phyloP scores from a whole-genome alignment of 2,888 invertebrate genomes.

The Scaptomyza polygonia region DNA sequence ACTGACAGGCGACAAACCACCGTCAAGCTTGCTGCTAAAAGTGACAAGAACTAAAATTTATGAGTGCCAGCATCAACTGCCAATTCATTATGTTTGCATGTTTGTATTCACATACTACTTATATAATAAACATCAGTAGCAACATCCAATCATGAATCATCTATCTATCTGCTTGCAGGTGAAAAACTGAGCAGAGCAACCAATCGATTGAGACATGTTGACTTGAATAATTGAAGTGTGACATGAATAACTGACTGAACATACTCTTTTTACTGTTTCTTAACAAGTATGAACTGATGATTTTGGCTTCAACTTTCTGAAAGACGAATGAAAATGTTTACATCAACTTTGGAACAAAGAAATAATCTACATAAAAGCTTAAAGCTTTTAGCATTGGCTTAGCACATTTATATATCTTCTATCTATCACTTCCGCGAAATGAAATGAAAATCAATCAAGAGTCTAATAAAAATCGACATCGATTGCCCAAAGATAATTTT shows the following conservation, averaged over 20 bases:
- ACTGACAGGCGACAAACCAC: slow-evolving; percentile 52
- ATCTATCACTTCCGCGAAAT: too few species aligned
- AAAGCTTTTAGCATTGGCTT: too few species aligned
- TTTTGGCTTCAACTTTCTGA: too few species aligned
- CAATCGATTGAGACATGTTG: slow-evolving; percentile 45
- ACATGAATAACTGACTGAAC: slow-evolving; percentile 47
- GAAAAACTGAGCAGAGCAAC: slow-evolving; percentile 12
- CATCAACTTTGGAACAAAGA: too few species aligned
- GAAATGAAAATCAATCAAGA: too few species aligned
- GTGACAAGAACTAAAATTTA: slow-evolving; percentile 47
- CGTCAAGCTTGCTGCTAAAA: slow-evolving; percentile 22
- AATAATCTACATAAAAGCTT: too few species aligned
- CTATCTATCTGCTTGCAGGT: background rate
- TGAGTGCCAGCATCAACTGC: slow-evolving; percentile 56
- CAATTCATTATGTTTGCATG: slow-evolving; percentile 67
- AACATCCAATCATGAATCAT: background rate
- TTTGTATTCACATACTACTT: background rate
- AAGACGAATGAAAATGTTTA: too few species aligned
- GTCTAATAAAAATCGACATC: too few species aligned
- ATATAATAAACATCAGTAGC: slow-evolving; percentile 12
- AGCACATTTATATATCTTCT: too few species aligned
- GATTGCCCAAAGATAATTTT: too few species aligned
- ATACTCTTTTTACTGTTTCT: background rate
- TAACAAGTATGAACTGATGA: too few species aligned
- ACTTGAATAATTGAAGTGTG: slow-evolving; percentile 61